Base-by-base conservation (phyloP, 2,888 invertebrate species). In the Dasysyrphus tricinctus region DNA sequence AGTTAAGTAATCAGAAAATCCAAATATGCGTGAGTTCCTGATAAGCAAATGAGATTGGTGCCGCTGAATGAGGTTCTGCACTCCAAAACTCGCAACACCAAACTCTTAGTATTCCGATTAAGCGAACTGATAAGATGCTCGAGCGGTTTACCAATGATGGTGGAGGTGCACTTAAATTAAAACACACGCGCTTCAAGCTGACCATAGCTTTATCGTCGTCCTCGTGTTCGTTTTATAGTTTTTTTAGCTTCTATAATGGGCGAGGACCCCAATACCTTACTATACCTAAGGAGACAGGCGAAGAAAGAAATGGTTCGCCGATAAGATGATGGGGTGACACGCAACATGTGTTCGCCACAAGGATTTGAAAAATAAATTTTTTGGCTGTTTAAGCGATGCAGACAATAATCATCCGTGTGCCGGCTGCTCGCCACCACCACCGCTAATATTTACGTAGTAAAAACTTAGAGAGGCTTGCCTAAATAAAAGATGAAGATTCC, bases 21-120 rank as follows among this genome's bases (percentile, higher is more conserved):
- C 88, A 82, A 88, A 88, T 88, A 88, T 88, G 88, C 88, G 88
- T 88, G 88, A 88, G 88, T 88, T 88, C 76, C 81, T 88, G 88
- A 88, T 88, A 88, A 88, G 88, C 88, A 88, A 88, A 88, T 88
- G 86, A 88, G 88, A 84, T 80, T 76, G 57, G 59, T 63, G 59
- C 76, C 61, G 74, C 67, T 37, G 72, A 65, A 73, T 79, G 79
- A 39, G 65, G 73, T 34, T 47, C 63, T 51, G 47, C 72, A 44
- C 44, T 57, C 37, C 37, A 32, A 16, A 47, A 49, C 69, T 59
- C 9, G 47, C 14, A 70, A 49, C 59, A 69, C 70, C 51, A 56
- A 14, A 67, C 79, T 83, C 69, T 83, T 83, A 79, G 73, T 79
- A 83, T 83, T 80, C 76, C 44, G 84, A 84, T 84, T 84, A 80